A percentile compares a stretch with the other conserved stretches of the same genome.
Conservation (phyloP, 2,888 invertebrate species). For the Lasioglossum lativentre region DNA sequence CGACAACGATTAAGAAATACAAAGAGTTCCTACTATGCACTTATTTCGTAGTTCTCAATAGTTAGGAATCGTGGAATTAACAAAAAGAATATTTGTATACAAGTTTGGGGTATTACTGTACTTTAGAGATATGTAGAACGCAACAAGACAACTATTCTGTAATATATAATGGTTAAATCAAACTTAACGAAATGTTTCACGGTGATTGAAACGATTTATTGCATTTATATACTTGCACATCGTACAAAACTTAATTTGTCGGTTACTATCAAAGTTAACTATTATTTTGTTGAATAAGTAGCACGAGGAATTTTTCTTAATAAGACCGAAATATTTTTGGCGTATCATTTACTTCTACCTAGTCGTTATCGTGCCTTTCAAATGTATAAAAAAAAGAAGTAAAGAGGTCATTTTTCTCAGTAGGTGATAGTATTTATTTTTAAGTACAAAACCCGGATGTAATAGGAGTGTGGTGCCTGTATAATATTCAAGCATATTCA, state of each 20-base stretch:
- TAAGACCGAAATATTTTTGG: slow-evolving; percentile 41
- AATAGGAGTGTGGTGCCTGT: slow-evolving; percentile 33
- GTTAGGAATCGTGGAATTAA: background rate
- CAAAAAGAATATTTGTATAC: background rate
- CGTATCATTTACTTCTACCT: slow-evolving; percentile 54
- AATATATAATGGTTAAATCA: slow-evolving; percentile 62
- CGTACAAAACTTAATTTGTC: slow-evolving; percentile 54
- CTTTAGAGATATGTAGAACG: slow-evolving; percentile 46
- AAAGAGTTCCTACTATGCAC: background rate
- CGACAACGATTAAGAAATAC: slow-evolving; percentile 1
- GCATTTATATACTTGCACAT: slow-evolving; percentile 58
- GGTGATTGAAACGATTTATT: slow-evolving; percentile 38
- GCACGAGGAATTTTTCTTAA: slow-evolving; percentile 35
- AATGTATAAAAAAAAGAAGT: slow-evolving; percentile 39
- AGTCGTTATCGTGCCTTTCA: slow-evolving; percentile 53
- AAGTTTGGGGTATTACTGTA: slow-evolving; percentile 28
- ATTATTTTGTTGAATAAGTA: slow-evolving; percentile 48
- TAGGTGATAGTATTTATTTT: slow-evolving; percentile 61
- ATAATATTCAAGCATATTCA: slow-evolving; percentile 37
- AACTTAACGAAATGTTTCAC: slow-evolving; percentile 52
- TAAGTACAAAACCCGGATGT: slow-evolving; percentile 57
- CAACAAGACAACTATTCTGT: slow-evolving; percentile 51
- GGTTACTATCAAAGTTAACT: slow-evolving; percentile 42
- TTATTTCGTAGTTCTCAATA: background rate
- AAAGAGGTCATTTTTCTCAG: slow-evolving; percentile 32